Percentiles rank a stretch among this genome's conserved stretches.
These are phyloP conservation scores for Hystrix cristata DNA, from an alignment of 2,113 vertebrate genomes.

Conservation along the genomic window DNA sequence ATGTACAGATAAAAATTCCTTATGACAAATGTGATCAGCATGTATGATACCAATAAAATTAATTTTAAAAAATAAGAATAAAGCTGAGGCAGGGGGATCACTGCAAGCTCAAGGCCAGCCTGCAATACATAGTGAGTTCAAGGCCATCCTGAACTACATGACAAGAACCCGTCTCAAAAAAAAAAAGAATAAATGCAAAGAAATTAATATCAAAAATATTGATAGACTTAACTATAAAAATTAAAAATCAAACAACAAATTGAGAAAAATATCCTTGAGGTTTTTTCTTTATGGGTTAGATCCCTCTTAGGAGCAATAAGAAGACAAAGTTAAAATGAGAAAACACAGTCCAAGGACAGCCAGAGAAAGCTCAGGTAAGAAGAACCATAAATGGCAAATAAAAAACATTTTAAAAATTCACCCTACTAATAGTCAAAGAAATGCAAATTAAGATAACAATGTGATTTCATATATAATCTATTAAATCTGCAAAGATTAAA, in stretches of 20 bases:
- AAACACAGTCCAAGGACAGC: neutral
- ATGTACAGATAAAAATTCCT: neutral
- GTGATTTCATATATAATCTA: neutral
- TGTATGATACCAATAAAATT: neutral
- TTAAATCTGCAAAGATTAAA: slow-evolving; percentile 24
- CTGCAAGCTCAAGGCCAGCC: neutral
- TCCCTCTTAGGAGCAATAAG: neutral
- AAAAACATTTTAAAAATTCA: neutral
- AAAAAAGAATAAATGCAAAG: neutral
- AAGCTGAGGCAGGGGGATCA: neutral
- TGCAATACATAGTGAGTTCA: neutral
- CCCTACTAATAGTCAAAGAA: slow-evolving; percentile 41
- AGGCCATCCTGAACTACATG: neutral
- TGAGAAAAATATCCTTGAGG: slow-evolving; percentile 34
- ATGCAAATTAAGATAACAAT: neutral
- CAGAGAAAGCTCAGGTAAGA: neutral
- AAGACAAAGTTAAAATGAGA: neutral
- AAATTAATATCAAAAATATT: neutral
- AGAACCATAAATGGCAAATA: slow-evolving; percentile 37
- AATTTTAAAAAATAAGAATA: neutral
- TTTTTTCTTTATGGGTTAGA: neutral
- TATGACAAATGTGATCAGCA: neutral
- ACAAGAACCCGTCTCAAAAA: neutral
- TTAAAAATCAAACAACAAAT: slow-evolving; percentile 35
- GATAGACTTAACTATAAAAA: slow-evolving; percentile 47